Percentiles rank a stretch among this genome's conserved stretches.
Evolutionary conservation across 2,888 invertebrate species (phyloP).

Genomic region (Sisyra nigra): DNA sequence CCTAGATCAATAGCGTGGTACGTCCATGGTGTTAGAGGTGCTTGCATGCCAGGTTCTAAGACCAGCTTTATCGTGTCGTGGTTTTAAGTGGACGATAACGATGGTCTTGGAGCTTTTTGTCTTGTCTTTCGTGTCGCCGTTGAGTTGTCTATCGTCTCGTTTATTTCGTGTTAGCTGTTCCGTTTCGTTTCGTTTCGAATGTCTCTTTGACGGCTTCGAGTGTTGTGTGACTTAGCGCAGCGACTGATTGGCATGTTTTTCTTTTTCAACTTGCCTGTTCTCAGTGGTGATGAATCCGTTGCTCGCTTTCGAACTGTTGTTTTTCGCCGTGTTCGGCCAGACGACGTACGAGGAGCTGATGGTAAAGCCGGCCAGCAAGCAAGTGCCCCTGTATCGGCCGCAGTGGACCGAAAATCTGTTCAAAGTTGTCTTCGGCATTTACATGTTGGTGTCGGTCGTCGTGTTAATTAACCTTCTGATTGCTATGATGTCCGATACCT

Average conservation of each 20-base stretch:
- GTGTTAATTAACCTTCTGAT: slow-evolving; percentile 97
- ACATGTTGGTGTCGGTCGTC: slow-evolving; percentile 95
- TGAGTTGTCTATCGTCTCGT: slow-evolving; percentile 10
- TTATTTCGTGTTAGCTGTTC: slow-evolving; percentile 12
- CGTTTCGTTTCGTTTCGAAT: slow-evolving; percentile 10
- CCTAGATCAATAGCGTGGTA: too few relatives aligned
- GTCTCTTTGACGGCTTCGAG: slow-evolving; percentile 12
- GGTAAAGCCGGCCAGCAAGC: slow-evolving; percentile 32
- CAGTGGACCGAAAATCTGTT: slow-evolving; percentile 74
- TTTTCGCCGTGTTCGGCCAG: slow-evolving; percentile 96
- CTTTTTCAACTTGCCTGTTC: slow-evolving; percentile 18
- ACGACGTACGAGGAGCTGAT: slow-evolving; percentile 67
- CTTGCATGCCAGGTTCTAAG: too few relatives aligned
- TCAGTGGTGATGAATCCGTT: slow-evolving; percentile 73
- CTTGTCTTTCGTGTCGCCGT: not conserved
- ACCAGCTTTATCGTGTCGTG: not conserved
- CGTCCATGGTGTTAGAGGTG: not conserved
- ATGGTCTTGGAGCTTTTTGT: not conserved
- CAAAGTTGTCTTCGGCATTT: slow-evolving; percentile 88
- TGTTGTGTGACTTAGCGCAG: not conserved
- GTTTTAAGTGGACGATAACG: not conserved
- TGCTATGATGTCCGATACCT: slow-evolving; percentile 99
- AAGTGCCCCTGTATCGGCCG: slow-evolving; percentile 56
- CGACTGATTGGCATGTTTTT: slow-evolving; percentile 1
- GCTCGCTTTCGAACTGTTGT: slow-evolving; percentile 92